Percentiles rank a stretch among this genome's conserved stretches.
phyloP scores from a whole-genome alignment of 1,140 invertebrate species.

The Hylaeus volcanicus region DNA sequence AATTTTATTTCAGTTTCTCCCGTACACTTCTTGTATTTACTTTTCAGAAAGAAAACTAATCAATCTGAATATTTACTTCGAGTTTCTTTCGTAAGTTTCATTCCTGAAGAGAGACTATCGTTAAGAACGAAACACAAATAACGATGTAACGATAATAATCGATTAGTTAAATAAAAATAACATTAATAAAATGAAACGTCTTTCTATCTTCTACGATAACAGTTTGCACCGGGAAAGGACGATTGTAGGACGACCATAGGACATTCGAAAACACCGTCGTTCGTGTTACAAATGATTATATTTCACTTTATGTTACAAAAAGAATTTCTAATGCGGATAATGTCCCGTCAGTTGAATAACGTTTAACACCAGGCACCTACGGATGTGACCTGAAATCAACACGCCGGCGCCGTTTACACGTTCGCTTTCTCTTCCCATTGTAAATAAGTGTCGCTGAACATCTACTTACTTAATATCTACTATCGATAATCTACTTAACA shows the following conservation, averaged over 20 bases:
- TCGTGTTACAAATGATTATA: constrained; percentile 75
- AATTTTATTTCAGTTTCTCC: no score
- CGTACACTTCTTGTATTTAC: no score
- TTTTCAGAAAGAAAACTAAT: no score
- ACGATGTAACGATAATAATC: no score
- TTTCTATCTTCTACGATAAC: no score
- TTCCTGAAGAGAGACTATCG: no score
- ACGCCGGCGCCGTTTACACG: background rate
- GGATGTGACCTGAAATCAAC: constrained; percentile 31
- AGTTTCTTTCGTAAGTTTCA: no score
- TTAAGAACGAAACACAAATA: no score
- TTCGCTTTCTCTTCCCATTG: background rate
- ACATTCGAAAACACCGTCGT: background rate
- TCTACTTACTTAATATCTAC: constrained; percentile 57
- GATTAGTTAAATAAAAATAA: no score
- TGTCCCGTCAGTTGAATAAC: constrained; percentile 51
- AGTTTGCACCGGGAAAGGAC: no score
- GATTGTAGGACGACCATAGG: background rate
- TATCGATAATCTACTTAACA: constrained; percentile 52
- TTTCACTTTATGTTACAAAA: constrained; percentile 75
- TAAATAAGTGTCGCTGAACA: constrained; percentile 59
- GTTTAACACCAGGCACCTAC: constrained; percentile 41
- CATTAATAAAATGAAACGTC: no score
- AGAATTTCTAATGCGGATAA: constrained; percentile 63
- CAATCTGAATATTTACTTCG: no score